Evolutionary conservation across 2,888 invertebrate genomes (phyloP).

Genomic region (Tiliacea citrago): DNA sequence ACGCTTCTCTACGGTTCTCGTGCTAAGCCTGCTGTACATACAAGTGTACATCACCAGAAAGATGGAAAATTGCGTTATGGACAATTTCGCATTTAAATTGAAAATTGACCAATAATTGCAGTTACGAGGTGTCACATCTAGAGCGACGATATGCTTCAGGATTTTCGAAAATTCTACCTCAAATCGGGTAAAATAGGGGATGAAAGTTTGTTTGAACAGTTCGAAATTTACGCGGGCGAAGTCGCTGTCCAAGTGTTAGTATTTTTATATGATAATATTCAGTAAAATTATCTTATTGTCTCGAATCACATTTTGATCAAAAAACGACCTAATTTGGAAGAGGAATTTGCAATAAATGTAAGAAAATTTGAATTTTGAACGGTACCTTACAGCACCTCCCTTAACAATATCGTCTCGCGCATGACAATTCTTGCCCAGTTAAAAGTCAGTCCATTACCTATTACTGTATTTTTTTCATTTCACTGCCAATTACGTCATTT

Average conservation of each 20-base stretch:
- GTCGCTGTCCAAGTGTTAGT: neutral
- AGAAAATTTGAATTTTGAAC: neutral
- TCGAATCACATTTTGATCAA: neutral
- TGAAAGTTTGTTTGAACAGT: neutral
- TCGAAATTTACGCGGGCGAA: neutral
- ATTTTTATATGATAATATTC: neutral
- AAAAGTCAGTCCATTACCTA: slow-evolving; percentile 16
- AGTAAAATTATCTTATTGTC: neutral
- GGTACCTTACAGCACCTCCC: no score
- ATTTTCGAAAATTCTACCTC: neutral
- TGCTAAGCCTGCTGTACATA: no score
- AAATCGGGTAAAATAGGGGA: neutral
- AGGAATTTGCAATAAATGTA: neutral
- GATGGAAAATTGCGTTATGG: no score
- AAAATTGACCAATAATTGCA: no score
- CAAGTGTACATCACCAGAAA: no score
- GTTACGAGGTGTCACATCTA: no score
- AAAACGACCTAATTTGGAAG: neutral
- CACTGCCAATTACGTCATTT: slow-evolving; percentile 63
- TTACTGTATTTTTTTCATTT: slow-evolving; percentile 28
- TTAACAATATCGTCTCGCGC: neutral
- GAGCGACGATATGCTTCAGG: no score
- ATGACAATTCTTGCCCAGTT: slow-evolving; percentile 29
- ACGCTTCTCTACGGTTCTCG: no score
- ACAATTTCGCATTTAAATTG: no score